Conservation (phyloP, 2,113 vertebrate genomes). For the Phodopus roborovskii region DNA sequence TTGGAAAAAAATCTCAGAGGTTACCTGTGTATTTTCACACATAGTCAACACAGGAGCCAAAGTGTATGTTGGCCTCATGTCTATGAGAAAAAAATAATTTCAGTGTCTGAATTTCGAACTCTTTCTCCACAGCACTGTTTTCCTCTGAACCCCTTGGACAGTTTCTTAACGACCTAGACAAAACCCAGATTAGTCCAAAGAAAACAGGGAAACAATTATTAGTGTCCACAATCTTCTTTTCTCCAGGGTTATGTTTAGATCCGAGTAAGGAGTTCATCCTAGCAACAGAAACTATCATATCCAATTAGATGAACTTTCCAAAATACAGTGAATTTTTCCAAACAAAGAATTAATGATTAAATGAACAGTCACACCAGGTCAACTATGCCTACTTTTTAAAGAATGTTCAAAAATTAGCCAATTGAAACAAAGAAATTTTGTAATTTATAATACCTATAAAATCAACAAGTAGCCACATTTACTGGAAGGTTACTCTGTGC, state of each 20-base stretch:
- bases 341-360: constrained; percentile 48
- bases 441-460: not conserved
- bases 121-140: constrained; percentile 56
- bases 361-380: not conserved
- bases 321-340: constrained; percentile 57
- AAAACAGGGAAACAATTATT: constrained; percentile 65
- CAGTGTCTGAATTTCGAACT: constrained; percentile 53
- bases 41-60: constrained; percentile 42
- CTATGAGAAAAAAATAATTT: constrained; percentile 47
- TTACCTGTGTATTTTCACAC: not conserved
- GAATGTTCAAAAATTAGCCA: constrained; percentile 12
- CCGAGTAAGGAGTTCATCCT: constrained; percentile 39
- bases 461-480: constrained; percentile 22
- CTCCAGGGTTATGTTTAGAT: constrained; percentile 68
- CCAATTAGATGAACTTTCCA: constrained; percentile 53
- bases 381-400: not conserved
- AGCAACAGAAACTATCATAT: constrained; percentile 69
- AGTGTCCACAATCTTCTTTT: constrained; percentile 17
- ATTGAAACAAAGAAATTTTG: constrained; percentile 20
- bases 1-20: constrained; percentile 52
- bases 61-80: not conserved
- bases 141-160: constrained; percentile 36
- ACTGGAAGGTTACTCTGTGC: not conserved
- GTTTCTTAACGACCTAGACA: constrained; percentile 60
- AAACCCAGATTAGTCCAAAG: constrained; percentile 75